These are phyloP conservation scores for Tiliacea aurago DNA, from an alignment of 2,888 invertebrate genomes.

Conservation along the genomic window DNA sequence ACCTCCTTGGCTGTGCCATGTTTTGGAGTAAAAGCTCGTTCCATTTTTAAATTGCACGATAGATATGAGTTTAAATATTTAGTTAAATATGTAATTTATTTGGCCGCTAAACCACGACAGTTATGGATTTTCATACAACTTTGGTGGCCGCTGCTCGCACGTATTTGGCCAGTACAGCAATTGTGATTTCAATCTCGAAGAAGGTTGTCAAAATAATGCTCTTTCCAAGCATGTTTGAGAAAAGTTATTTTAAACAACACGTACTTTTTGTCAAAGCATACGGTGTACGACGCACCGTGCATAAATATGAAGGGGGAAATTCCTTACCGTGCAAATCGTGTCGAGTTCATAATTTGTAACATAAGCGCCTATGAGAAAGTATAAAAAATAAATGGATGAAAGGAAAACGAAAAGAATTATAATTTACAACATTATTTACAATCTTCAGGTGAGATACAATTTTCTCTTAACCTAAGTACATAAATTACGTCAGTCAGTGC, in stretches of 20 bases:
- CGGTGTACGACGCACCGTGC: constrained; percentile 19
- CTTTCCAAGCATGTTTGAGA: too few relatives aligned
- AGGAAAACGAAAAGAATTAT: constrained; percentile 22
- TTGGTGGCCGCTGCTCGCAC: too few relatives aligned
- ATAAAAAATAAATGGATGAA: constrained; percentile 1
- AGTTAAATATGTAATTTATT: too few relatives aligned
- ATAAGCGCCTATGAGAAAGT: constrained; percentile 10
- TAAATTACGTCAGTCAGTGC: constrained; percentile 36
- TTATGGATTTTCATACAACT: too few relatives aligned
- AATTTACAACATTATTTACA: constrained; percentile 8
- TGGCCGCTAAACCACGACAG: too few relatives aligned
- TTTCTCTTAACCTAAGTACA: constrained; percentile 22
- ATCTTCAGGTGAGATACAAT: constrained; percentile 28
- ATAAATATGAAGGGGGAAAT: constrained; percentile 36
- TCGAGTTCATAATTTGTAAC: constrained; percentile 19
- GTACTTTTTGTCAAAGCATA: constrained; percentile 54
- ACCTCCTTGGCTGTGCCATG: too few relatives aligned
- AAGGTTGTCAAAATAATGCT: too few relatives aligned
- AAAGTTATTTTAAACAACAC: constrained; percentile 38
- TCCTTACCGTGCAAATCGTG: constrained; percentile 15
- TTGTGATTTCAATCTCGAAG: too few relatives aligned
- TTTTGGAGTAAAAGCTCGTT: too few relatives aligned
- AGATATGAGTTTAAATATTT: too few relatives aligned
- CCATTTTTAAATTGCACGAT: too few relatives aligned
- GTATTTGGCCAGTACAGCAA: too few relatives aligned